phyloP scores from a whole-genome alignment of 2,113 vertebrate species.

The Heptranchias perlo region DNA sequence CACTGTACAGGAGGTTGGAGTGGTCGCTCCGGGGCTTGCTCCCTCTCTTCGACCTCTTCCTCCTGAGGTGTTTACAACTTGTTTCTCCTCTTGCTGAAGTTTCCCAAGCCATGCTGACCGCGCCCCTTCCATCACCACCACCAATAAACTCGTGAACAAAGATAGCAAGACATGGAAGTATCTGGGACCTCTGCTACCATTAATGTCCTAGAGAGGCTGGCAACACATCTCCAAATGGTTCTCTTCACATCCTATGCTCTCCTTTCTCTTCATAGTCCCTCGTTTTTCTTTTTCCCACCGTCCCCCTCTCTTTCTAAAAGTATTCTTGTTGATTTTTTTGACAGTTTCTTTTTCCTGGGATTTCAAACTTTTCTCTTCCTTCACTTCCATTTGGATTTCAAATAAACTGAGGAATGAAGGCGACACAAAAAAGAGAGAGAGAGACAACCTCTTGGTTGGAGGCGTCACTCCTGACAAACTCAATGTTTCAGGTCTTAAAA shows the following conservation, averaged over 20 bases:
- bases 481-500: not conserved
- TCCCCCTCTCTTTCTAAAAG: not conserved
- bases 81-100: slow-evolving; percentile 47
- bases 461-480: not conserved
- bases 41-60: slow-evolving; percentile 63
- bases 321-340: too few relatives aligned
- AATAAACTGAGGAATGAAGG: too few relatives aligned
- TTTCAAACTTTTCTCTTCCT: not conserved
- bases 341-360: not conserved
- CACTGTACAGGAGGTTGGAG: slow-evolving; percentile 64
- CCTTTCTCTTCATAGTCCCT: not conserved
- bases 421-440: too few relatives aligned
- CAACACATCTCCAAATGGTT: slow-evolving; percentile 41
- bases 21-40: slow-evolving; percentile 65
- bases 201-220: not conserved
- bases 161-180: too few relatives aligned
- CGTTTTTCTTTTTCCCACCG: too few relatives aligned
- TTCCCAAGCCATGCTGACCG: slow-evolving; percentile 61
- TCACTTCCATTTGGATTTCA: not conserved
- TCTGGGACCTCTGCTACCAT: not conserved
- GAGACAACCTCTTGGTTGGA: not conserved
- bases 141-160: not conserved
- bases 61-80: slow-evolving; percentile 30
- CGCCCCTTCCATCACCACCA: slow-evolving; percentile 42
- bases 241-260: not conserved